A percentile compares a stretch with the other conserved stretches of the same genome.
These are phyloP conservation scores for Hozukius guyotensis DNA, from an alignment of 2,797 vertebrate genomes.

Conservation along the genomic window DNA sequence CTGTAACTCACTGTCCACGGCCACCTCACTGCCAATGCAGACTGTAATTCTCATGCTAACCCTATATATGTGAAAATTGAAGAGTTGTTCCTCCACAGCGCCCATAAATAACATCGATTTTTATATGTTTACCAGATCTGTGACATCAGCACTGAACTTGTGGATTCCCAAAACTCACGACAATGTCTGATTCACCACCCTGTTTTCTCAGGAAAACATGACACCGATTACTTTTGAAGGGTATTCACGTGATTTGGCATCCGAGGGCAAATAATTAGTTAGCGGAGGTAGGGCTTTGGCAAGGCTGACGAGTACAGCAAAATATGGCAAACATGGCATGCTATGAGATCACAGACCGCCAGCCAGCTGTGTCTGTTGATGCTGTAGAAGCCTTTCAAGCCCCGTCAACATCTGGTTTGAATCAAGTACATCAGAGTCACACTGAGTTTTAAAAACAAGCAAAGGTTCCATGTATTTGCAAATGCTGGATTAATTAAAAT, in stretches of 20 bases:
- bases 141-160: constrained; percentile 48
- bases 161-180: constrained; percentile 25
- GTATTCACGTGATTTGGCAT: constrained; percentile 52
- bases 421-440: constrained; percentile 55
- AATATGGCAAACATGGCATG: constrained; percentile 59
- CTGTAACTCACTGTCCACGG: constrained; percentile 65
- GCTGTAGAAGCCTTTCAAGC: constrained; percentile 55
- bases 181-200: constrained; percentile 21
- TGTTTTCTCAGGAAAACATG: constrained; percentile 28
- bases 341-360: constrained; percentile 67
- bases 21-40: constrained; percentile 24
- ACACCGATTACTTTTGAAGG: constrained; percentile 43
- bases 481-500: constrained; percentile 58
- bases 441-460: constrained; percentile 61
- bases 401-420: constrained; percentile 70
- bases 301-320: constrained; percentile 26
- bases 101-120: constrained; percentile 48
- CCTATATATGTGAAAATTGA: constrained; percentile 5
- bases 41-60: constrained; percentile 54
- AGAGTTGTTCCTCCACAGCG: constrained; percentile 14
- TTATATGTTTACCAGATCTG: constrained; percentile 42
- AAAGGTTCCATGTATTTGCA: constrained; percentile 47
- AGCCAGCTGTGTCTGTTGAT: constrained; percentile 70
- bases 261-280: constrained; percentile 50
- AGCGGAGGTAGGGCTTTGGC: constrained; percentile 49